phyloP scores from a whole-genome alignment of 2,113 vertebrate genomes.

The Forbesichthys papilliferus region DNA sequence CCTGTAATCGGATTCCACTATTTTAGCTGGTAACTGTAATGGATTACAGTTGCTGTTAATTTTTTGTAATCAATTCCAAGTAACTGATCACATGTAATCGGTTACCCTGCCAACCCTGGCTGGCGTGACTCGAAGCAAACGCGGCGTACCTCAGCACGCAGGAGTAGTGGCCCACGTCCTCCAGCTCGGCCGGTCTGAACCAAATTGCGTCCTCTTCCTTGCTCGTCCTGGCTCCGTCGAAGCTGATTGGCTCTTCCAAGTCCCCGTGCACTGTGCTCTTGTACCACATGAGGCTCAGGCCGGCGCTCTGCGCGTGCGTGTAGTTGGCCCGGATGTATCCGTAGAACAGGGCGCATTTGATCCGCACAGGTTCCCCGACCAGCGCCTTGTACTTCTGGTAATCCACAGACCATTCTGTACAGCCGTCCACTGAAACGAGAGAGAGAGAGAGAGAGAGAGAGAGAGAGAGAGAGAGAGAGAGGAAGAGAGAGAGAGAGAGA shows the following conservation, averaged over 20 bases:
- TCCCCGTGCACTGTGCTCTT: constrained; percentile 92
- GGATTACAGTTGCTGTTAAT: too few species aligned
- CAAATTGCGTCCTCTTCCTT: constrained; percentile 98
- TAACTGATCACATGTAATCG: too few species aligned
- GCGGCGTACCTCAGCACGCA: constrained; percentile 81
- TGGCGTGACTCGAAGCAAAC: background rate
- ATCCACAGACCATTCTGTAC: constrained; percentile 98
- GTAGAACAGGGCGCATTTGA: constrained; percentile 98
- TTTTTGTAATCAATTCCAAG: too few species aligned
- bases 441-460: constrained; percentile 24
- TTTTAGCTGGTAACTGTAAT: too few species aligned
- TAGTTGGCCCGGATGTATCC: constrained; percentile 99
- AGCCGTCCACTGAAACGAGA: constrained; percentile 90
- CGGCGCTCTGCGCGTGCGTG: constrained; percentile 92
- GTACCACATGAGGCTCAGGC: constrained; percentile 99
- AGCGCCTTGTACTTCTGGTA: constrained; percentile 98
- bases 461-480: background rate
- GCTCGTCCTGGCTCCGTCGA: constrained; percentile 94
- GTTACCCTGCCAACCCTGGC: too few species aligned
- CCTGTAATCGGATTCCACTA: too few species aligned
- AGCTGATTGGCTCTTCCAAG: constrained; percentile 97
- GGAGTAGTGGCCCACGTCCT: constrained; percentile 93
- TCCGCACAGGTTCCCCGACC: constrained; percentile 95
- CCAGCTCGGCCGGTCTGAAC: constrained; percentile 93
- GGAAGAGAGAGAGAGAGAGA: background rate